These are phyloP conservation scores for Portunus trituberculatus DNA, from an alignment of 1,140 invertebrate species.

Conservation along the genomic window DNA sequence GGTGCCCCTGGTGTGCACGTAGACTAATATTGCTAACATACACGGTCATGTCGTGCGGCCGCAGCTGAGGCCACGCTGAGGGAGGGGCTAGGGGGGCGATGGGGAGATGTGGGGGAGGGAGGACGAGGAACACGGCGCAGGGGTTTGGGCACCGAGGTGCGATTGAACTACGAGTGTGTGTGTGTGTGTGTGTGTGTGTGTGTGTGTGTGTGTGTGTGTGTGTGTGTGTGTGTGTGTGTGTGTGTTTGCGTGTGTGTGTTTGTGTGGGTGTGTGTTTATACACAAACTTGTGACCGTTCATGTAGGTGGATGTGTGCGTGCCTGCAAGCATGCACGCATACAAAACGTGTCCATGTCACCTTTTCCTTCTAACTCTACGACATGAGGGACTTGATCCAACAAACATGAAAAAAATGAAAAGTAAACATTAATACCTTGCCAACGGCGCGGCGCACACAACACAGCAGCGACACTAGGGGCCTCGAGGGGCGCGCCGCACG, in stretches of 20 bases:
- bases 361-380: not conserved
- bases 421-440: too few species aligned
- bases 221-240: conserved; percentile 31
- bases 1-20: conserved; percentile 21
- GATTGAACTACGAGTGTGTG: too few species aligned
- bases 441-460: not conserved
- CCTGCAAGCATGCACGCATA: too few species aligned
- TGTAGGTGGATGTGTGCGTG: not conserved
- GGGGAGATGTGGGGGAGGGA: not conserved
- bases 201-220: conserved; percentile 40
- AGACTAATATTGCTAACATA: conserved; percentile 66
- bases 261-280: not conserved
- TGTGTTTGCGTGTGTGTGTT: too few species aligned
- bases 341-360: not conserved
- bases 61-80: not conserved
- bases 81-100: not conserved
- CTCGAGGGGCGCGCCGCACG: not conserved
- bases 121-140: not conserved
- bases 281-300: not conserved
- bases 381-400: not conserved
- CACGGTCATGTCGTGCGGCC: conserved; percentile 34
- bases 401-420: not conserved
- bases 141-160: too few species aligned
- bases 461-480: not conserved
- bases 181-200: not conserved